Base-by-base conservation (phyloP, 2,797 vertebrate genomes). In the Staurois parvus region DNA sequence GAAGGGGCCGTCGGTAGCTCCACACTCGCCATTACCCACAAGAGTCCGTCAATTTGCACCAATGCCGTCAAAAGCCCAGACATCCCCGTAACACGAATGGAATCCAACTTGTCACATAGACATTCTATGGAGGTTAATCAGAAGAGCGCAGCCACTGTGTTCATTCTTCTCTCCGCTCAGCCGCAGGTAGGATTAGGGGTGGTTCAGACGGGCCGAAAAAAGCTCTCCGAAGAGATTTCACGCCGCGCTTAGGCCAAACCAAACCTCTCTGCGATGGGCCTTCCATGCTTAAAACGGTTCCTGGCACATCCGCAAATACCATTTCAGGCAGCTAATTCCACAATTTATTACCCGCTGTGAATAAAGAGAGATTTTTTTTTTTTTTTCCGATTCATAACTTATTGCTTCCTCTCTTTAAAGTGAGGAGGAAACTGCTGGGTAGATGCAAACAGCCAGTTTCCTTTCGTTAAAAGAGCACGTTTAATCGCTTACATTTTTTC, bases 211-310 rank as follows among this genome's bases (percentile, higher is more conserved):
- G 10, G 24, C 72, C 75, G 84, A 81, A 64, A 42, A 85, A 42
- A 85, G 81, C 64, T 59, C 48, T 66, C 56, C 12, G 32, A 37
- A 69, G n/a, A 69, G 70, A 80, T 85, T 48, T 79, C 67, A 37
- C 40, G 24, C 30, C 26, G 7, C 21, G 56, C 10, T 69, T 28
- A n/a, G 70, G 78, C 84, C 79, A 70, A 81, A 56, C 75, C 64
- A 45, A 24, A 52, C 79, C 76, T 68, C 45, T 76, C 79, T 64
- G 79, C 29, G 48, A 81, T 67, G 24, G 56, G 19, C n/a, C 45
- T 69, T 66, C 73, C 28, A 34, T 83, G 85, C 79, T n/a, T 67
- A 87, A 87, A 83, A 81, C 75, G 69, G 34, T 83, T 86, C 64
- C 78, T 87, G 85, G 81, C 80, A 83, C 37, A 72, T 59, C 32